phyloP scores from a whole-genome alignment of 2,797 vertebrate genomes.

The Alauda arvensis region DNA sequence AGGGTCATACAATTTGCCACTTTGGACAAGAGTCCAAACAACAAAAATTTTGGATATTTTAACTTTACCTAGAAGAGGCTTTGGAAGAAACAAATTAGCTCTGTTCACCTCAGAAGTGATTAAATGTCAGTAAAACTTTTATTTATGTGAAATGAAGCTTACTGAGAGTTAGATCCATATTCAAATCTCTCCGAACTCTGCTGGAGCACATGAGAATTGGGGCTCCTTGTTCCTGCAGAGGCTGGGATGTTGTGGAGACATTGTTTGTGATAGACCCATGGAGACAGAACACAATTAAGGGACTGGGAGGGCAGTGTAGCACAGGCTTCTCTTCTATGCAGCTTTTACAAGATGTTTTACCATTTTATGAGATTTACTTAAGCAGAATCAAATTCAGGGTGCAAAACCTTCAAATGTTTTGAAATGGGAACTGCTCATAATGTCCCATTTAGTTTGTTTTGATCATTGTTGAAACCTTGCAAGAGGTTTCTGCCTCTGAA shows the following conservation, averaged over 20 bases:
- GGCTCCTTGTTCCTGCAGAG: not conserved
- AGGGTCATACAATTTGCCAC: constrained; percentile 13
- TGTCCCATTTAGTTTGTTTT: not conserved
- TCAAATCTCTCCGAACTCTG: constrained; percentile 4
- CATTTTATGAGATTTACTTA: constrained; percentile 1
- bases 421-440: not conserved
- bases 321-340: not conserved
- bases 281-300: not conserved
- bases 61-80: not conserved
- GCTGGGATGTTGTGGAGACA: not conserved
- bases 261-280: not conserved
- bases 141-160: not conserved
- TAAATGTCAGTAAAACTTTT: not conserved
- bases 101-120: constrained; percentile 6
- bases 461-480: not conserved
- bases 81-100: constrained; percentile 16
- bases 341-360: constrained; percentile 17
- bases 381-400: not conserved
- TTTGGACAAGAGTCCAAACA: not conserved
- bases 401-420: not conserved
- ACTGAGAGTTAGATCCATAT: not conserved
- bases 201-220: not conserved
- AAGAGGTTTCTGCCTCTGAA: not conserved
- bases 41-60: constrained; percentile 35
- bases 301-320: not conserved